phyloP scores from a whole-genome alignment of 2,113 vertebrate species.

The Catharus minimus region DNA sequence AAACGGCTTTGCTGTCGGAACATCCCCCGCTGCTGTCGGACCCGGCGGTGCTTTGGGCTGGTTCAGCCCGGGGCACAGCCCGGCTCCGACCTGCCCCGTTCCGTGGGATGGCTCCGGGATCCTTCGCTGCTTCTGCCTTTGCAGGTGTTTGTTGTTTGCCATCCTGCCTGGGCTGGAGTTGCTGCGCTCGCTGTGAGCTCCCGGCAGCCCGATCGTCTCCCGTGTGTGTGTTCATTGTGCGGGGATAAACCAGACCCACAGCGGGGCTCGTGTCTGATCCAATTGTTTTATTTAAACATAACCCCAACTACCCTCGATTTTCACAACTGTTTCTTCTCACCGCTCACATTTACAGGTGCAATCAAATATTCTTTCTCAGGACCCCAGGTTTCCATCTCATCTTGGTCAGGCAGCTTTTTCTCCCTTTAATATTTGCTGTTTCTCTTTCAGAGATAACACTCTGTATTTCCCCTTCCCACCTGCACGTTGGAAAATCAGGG shows the following conservation, averaged over 20 bases:
- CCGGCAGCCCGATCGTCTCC: neutral
- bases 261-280: neutral
- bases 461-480: neutral
- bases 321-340: neutral
- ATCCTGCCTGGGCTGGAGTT: neutral
- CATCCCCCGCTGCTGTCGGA: neutral
- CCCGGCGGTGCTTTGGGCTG: neutral
- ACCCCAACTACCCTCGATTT: neutral
- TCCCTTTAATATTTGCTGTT: neutral
- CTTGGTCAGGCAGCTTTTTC: neutral
- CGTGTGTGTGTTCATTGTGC: neutral
- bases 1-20: neutral
- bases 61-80: conserved; percentile 15
- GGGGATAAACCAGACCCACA: neutral
- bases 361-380: neutral
- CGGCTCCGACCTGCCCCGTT: neutral
- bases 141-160: conserved; percentile 6
- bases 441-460: neutral
- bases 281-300: neutral
- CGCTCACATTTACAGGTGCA: neutral
- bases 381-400: neutral
- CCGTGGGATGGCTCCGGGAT: neutral
- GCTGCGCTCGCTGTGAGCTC: neutral
- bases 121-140: neutral
- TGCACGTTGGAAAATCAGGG: neutral